Conservation (phyloP, 2,888 invertebrate genomes). For the Lottia gigantea region DNA sequence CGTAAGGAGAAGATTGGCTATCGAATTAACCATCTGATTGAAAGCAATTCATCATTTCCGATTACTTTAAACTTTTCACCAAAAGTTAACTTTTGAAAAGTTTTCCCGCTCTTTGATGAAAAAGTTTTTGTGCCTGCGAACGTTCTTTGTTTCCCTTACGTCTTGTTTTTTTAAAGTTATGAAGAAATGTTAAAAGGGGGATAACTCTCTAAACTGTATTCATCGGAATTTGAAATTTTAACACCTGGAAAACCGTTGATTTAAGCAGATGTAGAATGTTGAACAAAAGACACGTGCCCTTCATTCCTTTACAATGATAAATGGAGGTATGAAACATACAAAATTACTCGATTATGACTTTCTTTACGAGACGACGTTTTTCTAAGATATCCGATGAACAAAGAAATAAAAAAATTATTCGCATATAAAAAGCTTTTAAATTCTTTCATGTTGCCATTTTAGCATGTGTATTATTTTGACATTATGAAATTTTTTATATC, state of each 20-base stretch:
- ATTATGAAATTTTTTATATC: too few species aligned
- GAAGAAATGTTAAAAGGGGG: neutral
- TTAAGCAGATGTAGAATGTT: neutral
- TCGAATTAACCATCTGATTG: too few species aligned
- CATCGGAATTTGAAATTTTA: conserved; percentile 7
- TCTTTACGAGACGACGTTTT: too few species aligned
- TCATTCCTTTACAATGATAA: neutral
- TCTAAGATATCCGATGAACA: too few species aligned
- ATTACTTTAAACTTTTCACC: too few species aligned
- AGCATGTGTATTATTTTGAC: too few species aligned
- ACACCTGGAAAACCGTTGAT: neutral
- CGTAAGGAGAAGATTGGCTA: neutral
- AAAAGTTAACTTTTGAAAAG: neutral
- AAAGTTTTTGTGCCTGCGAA: neutral
- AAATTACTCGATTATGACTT: neutral
- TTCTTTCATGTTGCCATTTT: neutral
- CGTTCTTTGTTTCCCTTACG: neutral
- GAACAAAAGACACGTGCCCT: neutral
- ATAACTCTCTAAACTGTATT: neutral
- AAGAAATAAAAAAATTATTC: neutral
- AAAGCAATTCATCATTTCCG: too few species aligned
- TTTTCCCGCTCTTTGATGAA: conserved; percentile 2
- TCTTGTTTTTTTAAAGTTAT: too few species aligned
- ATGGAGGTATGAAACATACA: neutral
- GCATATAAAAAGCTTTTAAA: neutral